A percentile compares a stretch with the other conserved stretches of the same genome.
These are phyloP conservation scores for Corvus moneduloides DNA, from an alignment of 2,113 vertebrate species.

Conservation along the genomic window DNA sequence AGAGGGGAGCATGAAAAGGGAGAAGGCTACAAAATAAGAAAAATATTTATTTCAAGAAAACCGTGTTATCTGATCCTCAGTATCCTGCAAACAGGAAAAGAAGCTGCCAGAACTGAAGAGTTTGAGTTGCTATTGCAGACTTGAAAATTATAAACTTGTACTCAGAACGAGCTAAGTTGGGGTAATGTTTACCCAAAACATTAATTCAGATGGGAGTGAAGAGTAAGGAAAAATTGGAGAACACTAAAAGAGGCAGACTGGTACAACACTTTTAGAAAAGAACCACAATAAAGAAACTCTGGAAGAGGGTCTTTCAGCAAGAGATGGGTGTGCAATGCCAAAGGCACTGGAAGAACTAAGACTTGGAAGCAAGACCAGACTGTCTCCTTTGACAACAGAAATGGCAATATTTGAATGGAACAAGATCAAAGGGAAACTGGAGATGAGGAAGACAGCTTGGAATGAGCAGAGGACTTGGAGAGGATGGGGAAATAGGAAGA, in stretches of 20 bases:
- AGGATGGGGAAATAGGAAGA: background rate
- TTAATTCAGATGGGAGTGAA: background rate
- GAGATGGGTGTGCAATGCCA: background rate
- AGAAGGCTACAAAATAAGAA: background rate
- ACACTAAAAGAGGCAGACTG: background rate
- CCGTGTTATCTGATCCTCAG: background rate
- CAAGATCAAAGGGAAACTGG: background rate
- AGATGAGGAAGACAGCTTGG: background rate
- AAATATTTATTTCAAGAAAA: background rate
- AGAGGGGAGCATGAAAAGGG: background rate
- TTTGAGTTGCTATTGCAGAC: background rate
- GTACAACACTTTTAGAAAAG: background rate
- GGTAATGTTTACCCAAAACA: background rate
- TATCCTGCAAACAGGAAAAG: background rate
- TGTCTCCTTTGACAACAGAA: background rate
- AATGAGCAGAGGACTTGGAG: background rate
- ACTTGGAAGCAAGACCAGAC: background rate
- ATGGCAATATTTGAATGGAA: background rate
- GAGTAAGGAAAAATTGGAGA: background rate
- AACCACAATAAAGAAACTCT: background rate
- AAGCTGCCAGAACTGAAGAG: background rate
- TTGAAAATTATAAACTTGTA: background rate
- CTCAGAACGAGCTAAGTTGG: background rate
- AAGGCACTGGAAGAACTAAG: background rate
- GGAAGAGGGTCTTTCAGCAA: background rate